These are phyloP conservation scores for Steromphala cineraria DNA, from an alignment of 2,888 invertebrate genomes.

Conservation along the genomic window DNA sequence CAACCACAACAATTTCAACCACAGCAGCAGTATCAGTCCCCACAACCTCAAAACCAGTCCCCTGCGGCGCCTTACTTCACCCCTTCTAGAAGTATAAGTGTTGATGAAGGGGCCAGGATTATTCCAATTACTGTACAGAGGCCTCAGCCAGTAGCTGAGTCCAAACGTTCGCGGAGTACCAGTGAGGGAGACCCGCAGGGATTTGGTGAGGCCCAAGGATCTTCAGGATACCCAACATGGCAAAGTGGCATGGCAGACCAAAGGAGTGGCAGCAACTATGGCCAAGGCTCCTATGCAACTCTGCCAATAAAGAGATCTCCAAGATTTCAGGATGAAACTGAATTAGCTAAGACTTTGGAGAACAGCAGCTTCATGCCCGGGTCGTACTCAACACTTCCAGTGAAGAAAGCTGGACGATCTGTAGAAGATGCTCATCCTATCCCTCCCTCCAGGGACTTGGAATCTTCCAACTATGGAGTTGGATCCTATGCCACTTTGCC, in stretches of 20 bases:
- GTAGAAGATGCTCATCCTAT: background rate
- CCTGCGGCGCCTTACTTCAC: slow-evolving; percentile 19
- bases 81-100: slow-evolving; percentile 35
- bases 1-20: too few relatives aligned
- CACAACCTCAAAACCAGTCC: background rate
- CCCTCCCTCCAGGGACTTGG: background rate
- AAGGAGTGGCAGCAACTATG: slow-evolving; percentile 32
- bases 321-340: slow-evolving; percentile 7
- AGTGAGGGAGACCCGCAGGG: slow-evolving; percentile 34
- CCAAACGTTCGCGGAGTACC: slow-evolving; percentile 25
- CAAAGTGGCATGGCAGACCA: slow-evolving; percentile 16
- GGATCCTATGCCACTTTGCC: slow-evolving; percentile 59
- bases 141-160: background rate
- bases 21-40: background rate
- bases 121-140: slow-evolving; percentile 33
- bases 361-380: slow-evolving; percentile 38
- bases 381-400: slow-evolving; percentile 55
- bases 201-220: slow-evolving; percentile 18
- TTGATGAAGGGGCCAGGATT: slow-evolving; percentile 30
- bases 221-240: background rate
- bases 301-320: slow-evolving; percentile 43
- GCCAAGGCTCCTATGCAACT: slow-evolving; percentile 52
- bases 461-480: slow-evolving; percentile 35
- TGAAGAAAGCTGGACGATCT: slow-evolving; percentile 26
- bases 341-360: slow-evolving; percentile 3